phyloP scores from a whole-genome alignment of 1,140 invertebrate genomes.

The Microplitis demolitor region DNA sequence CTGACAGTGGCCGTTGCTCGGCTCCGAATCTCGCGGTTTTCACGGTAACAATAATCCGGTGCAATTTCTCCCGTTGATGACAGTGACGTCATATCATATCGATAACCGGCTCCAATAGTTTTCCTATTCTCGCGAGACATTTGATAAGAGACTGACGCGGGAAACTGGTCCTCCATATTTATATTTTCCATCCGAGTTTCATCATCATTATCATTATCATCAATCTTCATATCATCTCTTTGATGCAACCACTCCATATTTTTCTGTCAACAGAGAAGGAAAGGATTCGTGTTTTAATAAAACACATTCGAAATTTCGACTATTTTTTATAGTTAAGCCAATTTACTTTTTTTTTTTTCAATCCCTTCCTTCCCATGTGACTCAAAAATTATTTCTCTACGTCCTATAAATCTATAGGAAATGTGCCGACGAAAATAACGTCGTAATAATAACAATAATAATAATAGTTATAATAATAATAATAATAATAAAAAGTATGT shows the following conservation, averaged over 20 bases:
- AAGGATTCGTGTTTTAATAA: constrained; percentile 65
- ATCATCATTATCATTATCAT: constrained; percentile 24
- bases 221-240: constrained; percentile 43
- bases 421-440: too few relatives aligned
- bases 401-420: not conserved
- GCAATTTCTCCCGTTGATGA: not conserved
- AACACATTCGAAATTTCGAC: constrained; percentile 43
- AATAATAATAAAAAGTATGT: not conserved
- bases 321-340: constrained; percentile 33
- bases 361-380: constrained; percentile 28
- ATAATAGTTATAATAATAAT: not conserved
- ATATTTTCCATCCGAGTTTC: constrained; percentile 51
- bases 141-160: constrained; percentile 38
- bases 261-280: constrained; percentile 74
- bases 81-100: constrained; percentile 42
- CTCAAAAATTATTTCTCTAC: not conserved
- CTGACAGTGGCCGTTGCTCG: too few relatives aligned
- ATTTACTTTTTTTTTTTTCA: constrained; percentile 35
- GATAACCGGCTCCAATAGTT: constrained; percentile 46
- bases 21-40: too few relatives aligned
- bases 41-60: too few relatives aligned
- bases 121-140: constrained; percentile 43
- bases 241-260: constrained; percentile 55
- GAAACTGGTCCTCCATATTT: constrained; percentile 36
- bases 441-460: not conserved